phyloP scores from a whole-genome alignment of 2,113 vertebrate species.

The Sphyrna mokarran region DNA sequence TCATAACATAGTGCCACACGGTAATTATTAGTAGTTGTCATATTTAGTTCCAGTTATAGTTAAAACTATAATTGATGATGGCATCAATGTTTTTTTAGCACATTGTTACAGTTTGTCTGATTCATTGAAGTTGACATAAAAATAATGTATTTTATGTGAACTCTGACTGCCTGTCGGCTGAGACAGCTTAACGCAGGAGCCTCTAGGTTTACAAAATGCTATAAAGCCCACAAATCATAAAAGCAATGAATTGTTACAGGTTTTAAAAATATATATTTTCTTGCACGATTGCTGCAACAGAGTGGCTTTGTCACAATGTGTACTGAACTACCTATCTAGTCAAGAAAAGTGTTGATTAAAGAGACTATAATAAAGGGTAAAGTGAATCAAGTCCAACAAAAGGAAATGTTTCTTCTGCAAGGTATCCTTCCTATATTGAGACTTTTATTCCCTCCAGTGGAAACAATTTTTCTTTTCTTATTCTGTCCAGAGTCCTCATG shows the following conservation, averaged over 20 bases:
- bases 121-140: neutral
- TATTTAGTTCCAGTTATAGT: neutral
- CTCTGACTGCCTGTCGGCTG: neutral
- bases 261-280: neutral
- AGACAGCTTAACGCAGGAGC: neutral
- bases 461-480: too few species aligned
- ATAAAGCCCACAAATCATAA: neutral
- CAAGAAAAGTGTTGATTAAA: neutral
- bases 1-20: neutral
- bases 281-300: neutral
- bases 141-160: neutral
- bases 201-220: neutral
- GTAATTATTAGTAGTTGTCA: conserved; percentile 9
- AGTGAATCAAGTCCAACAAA: too few species aligned
- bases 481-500: too few species aligned
- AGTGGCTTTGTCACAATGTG: neutral
- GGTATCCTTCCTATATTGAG: too few species aligned
- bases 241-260: neutral
- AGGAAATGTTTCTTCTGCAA: too few species aligned
- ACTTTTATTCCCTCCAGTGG: too few species aligned
- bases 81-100: neutral
- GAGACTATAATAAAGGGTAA: neutral
- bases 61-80: neutral
- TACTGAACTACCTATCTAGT: neutral
- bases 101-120: neutral